Conservation (phyloP, 2,888 invertebrate genomes). For the Pediacus dermestoides region DNA sequence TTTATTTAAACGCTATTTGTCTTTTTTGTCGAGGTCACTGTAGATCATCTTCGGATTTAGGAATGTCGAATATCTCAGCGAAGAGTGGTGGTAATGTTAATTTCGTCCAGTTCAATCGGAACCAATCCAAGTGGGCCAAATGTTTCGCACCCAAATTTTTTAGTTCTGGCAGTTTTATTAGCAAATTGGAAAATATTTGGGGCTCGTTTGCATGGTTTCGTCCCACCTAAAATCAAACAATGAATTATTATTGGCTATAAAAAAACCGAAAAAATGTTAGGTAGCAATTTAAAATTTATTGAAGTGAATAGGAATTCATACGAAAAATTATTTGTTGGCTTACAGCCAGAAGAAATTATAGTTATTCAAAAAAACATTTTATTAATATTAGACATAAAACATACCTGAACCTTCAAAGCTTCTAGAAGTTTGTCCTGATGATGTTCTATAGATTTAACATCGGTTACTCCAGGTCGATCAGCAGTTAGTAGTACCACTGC, state of each 20-base stretch:
- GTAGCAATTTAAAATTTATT: too few relatives aligned
- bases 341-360: too few relatives aligned
- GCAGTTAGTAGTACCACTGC: slow-evolving; percentile 80
- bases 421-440: slow-evolving; percentile 80
- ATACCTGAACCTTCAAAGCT: slow-evolving; percentile 78
- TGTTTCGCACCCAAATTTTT: slow-evolving; percentile 79
- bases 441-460: slow-evolving; percentile 72
- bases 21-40: slow-evolving; percentile 39
- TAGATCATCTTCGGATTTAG: slow-evolving; percentile 72
- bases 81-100: slow-evolving; percentile 87
- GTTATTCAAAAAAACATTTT: too few relatives aligned
- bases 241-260: too few relatives aligned
- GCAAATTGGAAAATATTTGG: slow-evolving; percentile 56
- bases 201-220: slow-evolving; percentile 61
- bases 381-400: too few relatives aligned
- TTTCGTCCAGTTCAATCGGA: slow-evolving; percentile 82
- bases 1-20: slow-evolving; percentile 14
- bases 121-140: slow-evolving; percentile 83
- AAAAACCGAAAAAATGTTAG: too few relatives aligned
- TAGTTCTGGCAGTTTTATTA: slow-evolving; percentile 69
- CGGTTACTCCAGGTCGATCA: slow-evolving; percentile 76
- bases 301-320: too few relatives aligned
- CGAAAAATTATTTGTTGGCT: too few relatives aligned
- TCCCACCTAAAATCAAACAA: slow-evolving; percentile 53
- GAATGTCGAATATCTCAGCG: slow-evolving; percentile 96